Conservation (phyloP, 2,113 vertebrate genomes). For the Siphamia tubifer region DNA sequence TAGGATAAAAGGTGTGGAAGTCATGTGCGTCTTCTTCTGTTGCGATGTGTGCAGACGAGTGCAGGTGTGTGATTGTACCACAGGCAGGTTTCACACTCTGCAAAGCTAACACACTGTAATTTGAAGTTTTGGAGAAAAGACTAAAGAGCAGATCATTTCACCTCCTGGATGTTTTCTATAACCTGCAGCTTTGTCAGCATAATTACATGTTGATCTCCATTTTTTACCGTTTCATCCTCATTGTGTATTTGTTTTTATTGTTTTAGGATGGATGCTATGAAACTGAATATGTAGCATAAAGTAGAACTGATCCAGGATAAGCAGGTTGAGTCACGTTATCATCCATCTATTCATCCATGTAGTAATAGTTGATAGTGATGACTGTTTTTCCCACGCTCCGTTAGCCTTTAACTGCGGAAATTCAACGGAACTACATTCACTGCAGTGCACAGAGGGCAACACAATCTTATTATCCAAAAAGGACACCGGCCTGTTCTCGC, state of each 20-base stretch:
- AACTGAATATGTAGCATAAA: no score
- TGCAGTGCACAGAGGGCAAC: neutral
- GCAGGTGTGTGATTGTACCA: neutral
- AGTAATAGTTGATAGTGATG: neutral
- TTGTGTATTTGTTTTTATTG: no score
- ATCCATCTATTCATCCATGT: neutral
- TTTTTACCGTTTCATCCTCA: neutral
- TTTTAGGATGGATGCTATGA: no score
- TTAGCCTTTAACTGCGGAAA: neutral
- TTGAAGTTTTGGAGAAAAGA: constrained; percentile 23
- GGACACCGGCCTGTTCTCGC: neutral
- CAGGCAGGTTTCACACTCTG: neutral
- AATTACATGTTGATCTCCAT: neutral
- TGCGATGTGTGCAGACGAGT: neutral
- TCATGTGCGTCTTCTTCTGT: neutral
- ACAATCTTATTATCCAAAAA: constrained; percentile 24
- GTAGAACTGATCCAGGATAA: constrained; percentile 2
- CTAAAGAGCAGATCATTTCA: constrained; percentile 14
- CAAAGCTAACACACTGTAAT: constrained; percentile 4
- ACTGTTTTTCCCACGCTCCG: neutral
- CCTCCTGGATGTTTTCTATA: constrained; percentile 29
- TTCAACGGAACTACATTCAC: neutral
- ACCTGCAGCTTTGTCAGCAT: neutral
- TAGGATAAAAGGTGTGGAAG: constrained; percentile 37
- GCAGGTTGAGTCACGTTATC: constrained; percentile 5